Evolutionary conservation across 2,797 vertebrate genomes (phyloP).

Genomic region (Alfaro cultratus): DNA sequence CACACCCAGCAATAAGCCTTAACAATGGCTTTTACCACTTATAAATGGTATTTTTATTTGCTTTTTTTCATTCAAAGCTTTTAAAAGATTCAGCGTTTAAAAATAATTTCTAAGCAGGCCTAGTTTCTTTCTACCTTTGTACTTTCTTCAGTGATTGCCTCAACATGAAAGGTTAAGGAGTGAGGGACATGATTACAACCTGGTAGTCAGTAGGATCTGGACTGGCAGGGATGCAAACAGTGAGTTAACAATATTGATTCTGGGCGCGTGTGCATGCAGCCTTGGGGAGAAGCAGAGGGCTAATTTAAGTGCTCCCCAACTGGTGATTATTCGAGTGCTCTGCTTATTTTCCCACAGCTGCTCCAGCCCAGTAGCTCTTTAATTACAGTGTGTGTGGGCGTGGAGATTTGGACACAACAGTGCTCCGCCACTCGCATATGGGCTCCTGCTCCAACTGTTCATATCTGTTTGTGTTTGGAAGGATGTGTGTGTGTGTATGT

Average conservation of each 20-base stretch:
- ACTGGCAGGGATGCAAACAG: slow-evolving; percentile 55
- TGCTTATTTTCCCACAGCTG: slow-evolving; percentile 83
- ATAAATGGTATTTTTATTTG: background rate
- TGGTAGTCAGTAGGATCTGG: slow-evolving; percentile 65
- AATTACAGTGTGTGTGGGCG: slow-evolving; percentile 78
- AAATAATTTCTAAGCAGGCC: slow-evolving; percentile 21
- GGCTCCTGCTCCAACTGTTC: slow-evolving; percentile 21
- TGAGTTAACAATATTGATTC: slow-evolving; percentile 70
- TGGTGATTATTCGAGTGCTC: slow-evolving; percentile 81
- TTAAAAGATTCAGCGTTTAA: background rate
- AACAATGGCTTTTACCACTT: background rate
- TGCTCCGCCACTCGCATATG: slow-evolving; percentile 38
- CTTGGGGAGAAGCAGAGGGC: slow-evolving; percentile 71
- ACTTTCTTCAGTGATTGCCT: slow-evolving; percentile 28
- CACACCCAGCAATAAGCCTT: background rate
- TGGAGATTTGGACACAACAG: slow-evolving; percentile 61
- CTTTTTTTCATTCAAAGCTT: background rate
- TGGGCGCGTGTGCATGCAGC: slow-evolving; percentile 69
- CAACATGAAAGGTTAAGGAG: slow-evolving; percentile 47
- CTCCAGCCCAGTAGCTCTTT: slow-evolving; percentile 80
- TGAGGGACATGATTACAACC: slow-evolving; percentile 64
- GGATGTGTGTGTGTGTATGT: background rate
- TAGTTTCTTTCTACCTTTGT: slow-evolving; percentile 22
- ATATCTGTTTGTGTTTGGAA: slow-evolving; percentile 26
- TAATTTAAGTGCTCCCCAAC: slow-evolving; percentile 86